phyloP scores from a whole-genome alignment of 2,888 invertebrate genomes.

The Lochmaea capreae region DNA sequence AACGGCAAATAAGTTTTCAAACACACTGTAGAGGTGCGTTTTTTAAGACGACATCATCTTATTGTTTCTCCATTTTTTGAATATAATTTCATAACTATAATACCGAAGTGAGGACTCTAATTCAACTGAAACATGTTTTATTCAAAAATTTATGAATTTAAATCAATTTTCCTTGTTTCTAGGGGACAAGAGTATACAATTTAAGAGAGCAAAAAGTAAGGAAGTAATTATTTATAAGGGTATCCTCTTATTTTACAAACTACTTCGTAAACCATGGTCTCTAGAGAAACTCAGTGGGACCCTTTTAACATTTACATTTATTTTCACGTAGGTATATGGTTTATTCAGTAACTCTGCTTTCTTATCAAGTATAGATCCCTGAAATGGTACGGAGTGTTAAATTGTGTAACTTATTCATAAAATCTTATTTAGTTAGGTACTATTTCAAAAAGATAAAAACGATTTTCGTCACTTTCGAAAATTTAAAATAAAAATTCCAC shows the following conservation, averaged over 20 bases:
- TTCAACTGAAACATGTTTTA: background rate
- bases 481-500: background rate
- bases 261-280: background rate
- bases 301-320: background rate
- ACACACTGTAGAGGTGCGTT: too few species aligned
- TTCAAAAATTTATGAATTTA: background rate
- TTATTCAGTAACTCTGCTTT: constrained; percentile 4
- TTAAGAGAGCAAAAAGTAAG: background rate
- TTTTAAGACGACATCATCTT: too few species aligned
- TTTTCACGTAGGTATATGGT: background rate
- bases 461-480: background rate
- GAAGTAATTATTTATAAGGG: background rate
- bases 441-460: too few species aligned
- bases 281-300: background rate
- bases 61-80: too few species aligned
- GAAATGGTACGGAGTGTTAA: background rate
- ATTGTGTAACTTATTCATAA: background rate
- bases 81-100: too few species aligned
- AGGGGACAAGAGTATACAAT: background rate
- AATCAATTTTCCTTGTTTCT: background rate
- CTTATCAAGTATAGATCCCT: background rate
- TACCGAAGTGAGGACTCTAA: too few species aligned
- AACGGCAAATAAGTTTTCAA: too few species aligned
- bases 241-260: background rate
- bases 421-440: too few species aligned